Evolutionary conservation across 2,888 invertebrate species (phyloP).

Genomic region (Vanessa cardui): DNA sequence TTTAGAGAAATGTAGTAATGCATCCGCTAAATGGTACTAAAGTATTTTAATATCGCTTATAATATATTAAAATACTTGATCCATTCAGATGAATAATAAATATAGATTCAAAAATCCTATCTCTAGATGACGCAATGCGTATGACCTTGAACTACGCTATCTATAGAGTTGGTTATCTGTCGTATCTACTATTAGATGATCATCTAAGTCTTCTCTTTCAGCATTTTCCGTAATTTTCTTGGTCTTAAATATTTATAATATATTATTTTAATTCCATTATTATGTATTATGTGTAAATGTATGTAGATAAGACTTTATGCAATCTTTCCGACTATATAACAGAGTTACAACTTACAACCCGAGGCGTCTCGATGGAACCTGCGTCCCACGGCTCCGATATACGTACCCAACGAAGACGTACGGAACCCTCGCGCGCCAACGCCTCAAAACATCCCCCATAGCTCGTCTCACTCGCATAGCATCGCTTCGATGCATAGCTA

Average conservation of each 20-base stretch:
- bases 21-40: slow-evolving; percentile 40
- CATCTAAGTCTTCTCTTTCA: slow-evolving; percentile 41
- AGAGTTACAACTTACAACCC: slow-evolving; percentile 80
- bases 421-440: slow-evolving; percentile 66
- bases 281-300: slow-evolving; percentile 45
- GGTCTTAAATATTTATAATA: not conserved
- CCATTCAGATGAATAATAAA: slow-evolving; percentile 42
- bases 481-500: slow-evolving; percentile 82
- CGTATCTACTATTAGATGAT: slow-evolving; percentile 24
- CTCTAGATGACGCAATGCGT: slow-evolving; percentile 69
- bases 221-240: slow-evolving; percentile 12
- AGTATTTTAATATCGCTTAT: slow-evolving; percentile 39
- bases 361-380: slow-evolving; percentile 74
- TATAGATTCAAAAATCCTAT: slow-evolving; percentile 66
- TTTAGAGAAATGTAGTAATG: slow-evolving; percentile 48
- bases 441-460: slow-evolving; percentile 75
- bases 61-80: slow-evolving; percentile 48
- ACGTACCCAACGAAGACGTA: slow-evolving; percentile 73
- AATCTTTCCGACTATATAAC: slow-evolving; percentile 51
- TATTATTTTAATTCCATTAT: slow-evolving; percentile 31
- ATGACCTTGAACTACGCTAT: slow-evolving; percentile 47
- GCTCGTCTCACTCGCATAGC: slow-evolving; percentile 77
- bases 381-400: slow-evolving; percentile 79
- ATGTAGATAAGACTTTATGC: slow-evolving; percentile 49
- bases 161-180: slow-evolving; percentile 23